Base-by-base conservation (phyloP, 2,888 invertebrate genomes). In the Malacosoma neustria region DNA sequence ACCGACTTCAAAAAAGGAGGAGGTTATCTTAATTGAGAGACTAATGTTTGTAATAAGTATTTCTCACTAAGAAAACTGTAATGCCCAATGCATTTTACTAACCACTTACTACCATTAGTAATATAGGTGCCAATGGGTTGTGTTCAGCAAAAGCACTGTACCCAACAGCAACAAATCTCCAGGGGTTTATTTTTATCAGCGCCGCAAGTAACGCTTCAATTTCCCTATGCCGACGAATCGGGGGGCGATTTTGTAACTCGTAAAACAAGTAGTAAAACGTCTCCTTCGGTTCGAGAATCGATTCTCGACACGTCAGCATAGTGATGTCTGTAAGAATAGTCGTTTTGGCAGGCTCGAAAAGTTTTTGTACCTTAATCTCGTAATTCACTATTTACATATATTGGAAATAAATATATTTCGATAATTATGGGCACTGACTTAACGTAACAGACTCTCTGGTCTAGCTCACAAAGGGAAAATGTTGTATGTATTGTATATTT, bases 231-330 rank as follows among this genome's bases (percentile, higher is more conserved):
- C 57, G 55, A 60, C 59, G 61, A 64, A 72, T 73, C 70, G 61
- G 46, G 54, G 57, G 45, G 54, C 68, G 62, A 65, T 73, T 62
- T 61, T 58, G 50, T 49, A 53, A 57, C 58, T 68, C 72, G 72
- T 74, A 72, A 74, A 74, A 68, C 60, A 62, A 60, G 71, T 51
- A 63, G 68, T 71, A 69, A 67, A 72, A 62, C 55, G 63, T 67
- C 64, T 61, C 54, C 54, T 62, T 63, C 65, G 61, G 56, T 61
- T 70, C 61, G 54, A 53, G 51, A 59, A 70, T 75, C 72, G 71
- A 75, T 72, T 66, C 62, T 39, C 41, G 34, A 11, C 33, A 46
- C 52, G 48, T 51, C 52, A 48, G 22, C 22, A 5, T 22, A 22
- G 53, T 43, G 34, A 41, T 45, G 48, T 52, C 58, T 1, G 22